Conservation (phyloP, 2,797 vertebrate species). For the Sebastolobus alascanus region DNA sequence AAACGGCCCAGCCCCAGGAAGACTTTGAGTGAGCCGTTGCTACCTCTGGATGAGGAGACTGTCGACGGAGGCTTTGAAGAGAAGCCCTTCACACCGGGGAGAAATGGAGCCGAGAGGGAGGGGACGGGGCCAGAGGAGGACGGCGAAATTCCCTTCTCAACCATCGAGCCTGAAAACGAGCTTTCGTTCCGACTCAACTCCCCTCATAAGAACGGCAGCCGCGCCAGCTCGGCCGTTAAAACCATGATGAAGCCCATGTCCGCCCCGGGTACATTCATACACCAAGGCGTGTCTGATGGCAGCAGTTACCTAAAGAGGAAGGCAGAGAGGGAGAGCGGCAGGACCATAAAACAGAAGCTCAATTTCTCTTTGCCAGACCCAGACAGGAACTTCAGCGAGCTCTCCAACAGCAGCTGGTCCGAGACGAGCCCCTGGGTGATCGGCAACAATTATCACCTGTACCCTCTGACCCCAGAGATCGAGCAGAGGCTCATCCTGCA, state of each 20-base stretch:
- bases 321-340: slow-evolving; percentile 88
- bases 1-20: slow-evolving; percentile 93
- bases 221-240: slow-evolving; percentile 87
- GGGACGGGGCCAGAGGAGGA: slow-evolving; percentile 80
- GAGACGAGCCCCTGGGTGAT: slow-evolving; percentile 99
- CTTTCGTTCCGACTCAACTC: slow-evolving; percentile 88
- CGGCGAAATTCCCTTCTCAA: slow-evolving; percentile 78
- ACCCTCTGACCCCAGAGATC: slow-evolving; percentile 95
- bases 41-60: slow-evolving; percentile 95
- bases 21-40: slow-evolving; percentile 86
- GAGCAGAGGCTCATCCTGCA: slow-evolving; percentile 98
- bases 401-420: slow-evolving; percentile 99
- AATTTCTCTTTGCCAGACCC: slow-evolving; percentile 92
- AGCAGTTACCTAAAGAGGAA: slow-evolving; percentile 82
- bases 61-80: slow-evolving; percentile 95
- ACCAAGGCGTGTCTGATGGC: slow-evolving; percentile 73
- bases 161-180: slow-evolving; percentile 75
- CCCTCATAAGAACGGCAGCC: slow-evolving; percentile 87
- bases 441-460: slow-evolving; percentile 97
- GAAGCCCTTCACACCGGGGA: slow-evolving; percentile 79
- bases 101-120: slow-evolving; percentile 83
- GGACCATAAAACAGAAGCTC: slow-evolving; percentile 93
- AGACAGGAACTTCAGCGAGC: slow-evolving; percentile 93
- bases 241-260: slow-evolving; percentile 86
- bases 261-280: slow-evolving; percentile 72